Evolutionary conservation across 2,113 vertebrate species (phyloP).

Genomic region (Polypterus senegalus): DNA sequence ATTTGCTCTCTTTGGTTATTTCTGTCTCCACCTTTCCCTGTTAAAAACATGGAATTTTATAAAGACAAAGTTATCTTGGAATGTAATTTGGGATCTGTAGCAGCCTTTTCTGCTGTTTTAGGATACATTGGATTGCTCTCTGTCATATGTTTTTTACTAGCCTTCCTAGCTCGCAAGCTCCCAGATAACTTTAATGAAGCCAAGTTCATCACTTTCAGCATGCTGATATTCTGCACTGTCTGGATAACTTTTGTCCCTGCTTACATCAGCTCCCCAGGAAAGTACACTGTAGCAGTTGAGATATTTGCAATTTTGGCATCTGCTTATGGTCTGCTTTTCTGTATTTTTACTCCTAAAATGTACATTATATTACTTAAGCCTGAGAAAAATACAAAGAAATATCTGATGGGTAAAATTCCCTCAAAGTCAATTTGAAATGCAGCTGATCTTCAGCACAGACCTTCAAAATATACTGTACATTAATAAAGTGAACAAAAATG

Average conservation of each 20-base stretch:
- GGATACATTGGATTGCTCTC: conserved; percentile 15
- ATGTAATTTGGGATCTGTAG: conserved; percentile 8
- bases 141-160: conserved; percentile 8
- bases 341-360: conserved; percentile 16
- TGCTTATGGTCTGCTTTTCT: conserved; percentile 11
- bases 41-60: conserved; percentile 1
- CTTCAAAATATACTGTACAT: no score
- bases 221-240: conserved; percentile 14
- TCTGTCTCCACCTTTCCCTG: conserved; percentile 1
- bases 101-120: conserved; percentile 11
- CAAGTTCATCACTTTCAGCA: conserved; percentile 19
- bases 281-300: conserved; percentile 14
- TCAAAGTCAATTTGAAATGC: not conserved
- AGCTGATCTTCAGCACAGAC: no score
- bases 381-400: conserved; percentile 5
- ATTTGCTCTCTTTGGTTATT: conserved; percentile 7
- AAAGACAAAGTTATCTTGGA: conserved; percentile 3
- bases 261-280: conserved; percentile 14
- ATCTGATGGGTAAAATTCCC: not conserved
- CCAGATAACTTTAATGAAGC: conserved; percentile 15
- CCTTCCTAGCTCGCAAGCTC: conserved; percentile 12
- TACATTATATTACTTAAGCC: conserved; percentile 14
- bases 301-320: conserved; percentile 17
- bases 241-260: conserved; percentile 14
- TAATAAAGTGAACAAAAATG: no score